Percentiles rank a stretch among this genome's conserved stretches.
Evolutionary conservation across 2,113 vertebrate species (phyloP).

Genomic region (Ia io): DNA sequence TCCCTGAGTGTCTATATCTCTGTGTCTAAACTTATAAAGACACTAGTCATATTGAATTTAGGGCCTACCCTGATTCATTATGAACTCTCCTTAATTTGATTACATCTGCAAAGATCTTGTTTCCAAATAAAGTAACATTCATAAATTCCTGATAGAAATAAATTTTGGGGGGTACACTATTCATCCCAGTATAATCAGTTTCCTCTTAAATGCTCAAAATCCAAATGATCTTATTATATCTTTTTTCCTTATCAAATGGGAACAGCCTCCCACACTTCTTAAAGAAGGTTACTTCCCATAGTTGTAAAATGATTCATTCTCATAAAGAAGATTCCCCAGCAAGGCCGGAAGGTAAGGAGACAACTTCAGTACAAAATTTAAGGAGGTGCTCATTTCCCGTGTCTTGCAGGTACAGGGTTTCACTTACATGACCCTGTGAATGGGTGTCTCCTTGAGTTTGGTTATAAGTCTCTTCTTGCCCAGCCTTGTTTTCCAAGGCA

Average conservation of each 20-base stretch:
- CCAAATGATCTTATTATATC: background rate
- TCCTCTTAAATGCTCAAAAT: background rate
- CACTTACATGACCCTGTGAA: background rate
- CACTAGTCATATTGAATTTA: background rate
- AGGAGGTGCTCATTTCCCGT: background rate
- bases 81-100: background rate
- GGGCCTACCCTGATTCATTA: background rate
- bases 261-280: background rate
- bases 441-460: background rate
- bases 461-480: background rate
- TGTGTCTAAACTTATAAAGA: background rate
- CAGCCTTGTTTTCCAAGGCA: background rate
- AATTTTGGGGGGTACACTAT: background rate
- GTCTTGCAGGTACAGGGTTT: background rate
- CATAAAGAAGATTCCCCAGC: background rate
- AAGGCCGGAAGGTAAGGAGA: background rate
- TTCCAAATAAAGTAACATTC: background rate
- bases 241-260: background rate
- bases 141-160: background rate
- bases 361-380: background rate
- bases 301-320: background rate
- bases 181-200: background rate
- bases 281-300: background rate
- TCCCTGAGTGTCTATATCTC: background rate
- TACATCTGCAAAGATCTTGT: no score